phyloP scores from a whole-genome alignment of 2,797 vertebrate genomes.

The Diplodus sargus region DNA sequence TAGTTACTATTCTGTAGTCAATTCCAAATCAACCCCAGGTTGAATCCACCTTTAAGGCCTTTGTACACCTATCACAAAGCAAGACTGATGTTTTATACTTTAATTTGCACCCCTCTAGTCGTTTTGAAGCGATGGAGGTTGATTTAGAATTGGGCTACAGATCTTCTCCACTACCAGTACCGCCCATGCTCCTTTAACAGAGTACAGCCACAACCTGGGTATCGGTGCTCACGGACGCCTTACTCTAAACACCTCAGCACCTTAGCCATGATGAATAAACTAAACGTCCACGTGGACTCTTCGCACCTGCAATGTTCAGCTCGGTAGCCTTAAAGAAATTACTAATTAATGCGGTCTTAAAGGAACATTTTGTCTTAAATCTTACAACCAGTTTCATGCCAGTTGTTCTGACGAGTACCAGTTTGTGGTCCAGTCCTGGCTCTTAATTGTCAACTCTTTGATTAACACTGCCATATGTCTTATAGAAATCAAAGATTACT shows the following conservation, averaged over 20 bases:
- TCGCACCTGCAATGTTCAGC: conserved; percentile 37
- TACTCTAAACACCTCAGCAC: conserved; percentile 74
- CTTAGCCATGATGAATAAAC: conserved; percentile 62
- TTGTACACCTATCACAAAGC: conserved; percentile 26
- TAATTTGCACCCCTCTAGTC: conserved; percentile 10
- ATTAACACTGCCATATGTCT: conserved; percentile 1
- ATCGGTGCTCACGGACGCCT: conserved; percentile 69
- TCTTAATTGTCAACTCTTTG: background rate
- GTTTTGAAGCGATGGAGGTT: conserved; percentile 41
- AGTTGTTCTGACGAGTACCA: background rate
- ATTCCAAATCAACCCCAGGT: conserved; percentile 54
- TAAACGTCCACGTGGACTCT: conserved; percentile 36
- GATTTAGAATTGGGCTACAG: conserved; percentile 59
- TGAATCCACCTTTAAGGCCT: conserved; percentile 22
- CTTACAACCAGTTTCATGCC: background rate
- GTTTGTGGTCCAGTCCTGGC: background rate
- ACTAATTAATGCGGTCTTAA: conserved; percentile 38
- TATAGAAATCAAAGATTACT: too few species aligned
- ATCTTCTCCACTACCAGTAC: conserved; percentile 45
- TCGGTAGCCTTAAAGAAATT: conserved; percentile 56
- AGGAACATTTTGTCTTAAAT: conserved; percentile 46
- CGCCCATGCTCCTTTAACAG: conserved; percentile 32
- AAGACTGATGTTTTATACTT: conserved; percentile 17
- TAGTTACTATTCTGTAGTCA: conserved; percentile 42
- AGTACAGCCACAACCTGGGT: conserved; percentile 55